Base-by-base conservation (phyloP, 2,888 invertebrate genomes). In the Smittia aterrima region DNA sequence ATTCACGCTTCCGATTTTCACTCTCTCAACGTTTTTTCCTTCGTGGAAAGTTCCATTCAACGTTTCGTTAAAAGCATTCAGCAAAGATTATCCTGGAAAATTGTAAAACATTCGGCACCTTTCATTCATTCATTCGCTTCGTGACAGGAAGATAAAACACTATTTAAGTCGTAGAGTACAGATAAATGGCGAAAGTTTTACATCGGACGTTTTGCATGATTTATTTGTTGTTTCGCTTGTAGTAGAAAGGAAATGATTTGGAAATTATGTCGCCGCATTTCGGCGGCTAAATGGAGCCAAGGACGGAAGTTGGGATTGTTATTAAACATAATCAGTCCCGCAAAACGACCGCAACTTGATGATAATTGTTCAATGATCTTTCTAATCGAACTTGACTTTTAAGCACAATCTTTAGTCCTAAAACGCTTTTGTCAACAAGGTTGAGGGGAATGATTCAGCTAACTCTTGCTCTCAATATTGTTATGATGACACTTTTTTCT, bases 51-150 rank as follows among this genome's bases (percentile, higher is more conserved):
- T 47, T 47, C 47, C 47, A 6, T 2, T 3, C 6, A 47, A n/a
- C 47, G 47, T 11, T 47, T 47, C 47, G 47, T 47, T 47, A 47
- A 47, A 47, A 47, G 11, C 47, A 47, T n/a, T 47, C 47, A 47
- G 16, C 47, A 47, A 2, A n/a, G 6, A 3, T 4, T 47, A 3
- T 2, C 6, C 16, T 13, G 47, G 47, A 47, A 47, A 47, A n/a
- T 47, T 47, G n/a, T 16, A 16, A 47, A 47, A 47, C 47, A 47
- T 11, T 38, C 38, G 11, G n/a, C 47, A 47, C 4, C 47, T 6
- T 11, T 47, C 47, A 11, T n/a, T 47, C 47, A 13, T 47, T 13
- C 32, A 47, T 47, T 11, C 11, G n/a, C 6, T 47, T 47, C 16
- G 47, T 32, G 32, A 9, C 32, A 9, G 4, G 32, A 32, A 32